These are phyloP conservation scores for Aratinga solstitialis DNA, from an alignment of 2,797 vertebrate genomes.

Conservation along the genomic window DNA sequence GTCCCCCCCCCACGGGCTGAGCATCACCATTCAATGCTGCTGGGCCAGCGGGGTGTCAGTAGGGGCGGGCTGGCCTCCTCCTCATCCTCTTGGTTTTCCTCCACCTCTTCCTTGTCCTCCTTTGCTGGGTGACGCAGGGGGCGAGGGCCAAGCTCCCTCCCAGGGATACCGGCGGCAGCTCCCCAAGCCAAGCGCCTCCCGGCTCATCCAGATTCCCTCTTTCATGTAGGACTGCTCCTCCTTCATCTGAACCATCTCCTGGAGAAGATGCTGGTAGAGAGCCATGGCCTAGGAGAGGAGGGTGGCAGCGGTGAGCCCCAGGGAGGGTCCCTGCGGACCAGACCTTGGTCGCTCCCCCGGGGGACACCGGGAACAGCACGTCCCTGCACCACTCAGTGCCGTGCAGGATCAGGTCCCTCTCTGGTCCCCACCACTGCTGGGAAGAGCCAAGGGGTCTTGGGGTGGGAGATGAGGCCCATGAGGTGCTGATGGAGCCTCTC, in stretches of 20 bases:
- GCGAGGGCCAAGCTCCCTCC: not conserved
- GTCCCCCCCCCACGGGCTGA: not conserved
- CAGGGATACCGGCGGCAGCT: not conserved
- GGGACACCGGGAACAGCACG: fast-evolving
- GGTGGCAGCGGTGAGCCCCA: not conserved
- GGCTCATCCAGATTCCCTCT: not conserved
- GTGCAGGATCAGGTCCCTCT: not conserved
- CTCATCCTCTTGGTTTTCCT: not conserved
- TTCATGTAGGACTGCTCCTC: not conserved
- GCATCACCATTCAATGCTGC: not conserved
- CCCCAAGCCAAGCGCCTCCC: not conserved
- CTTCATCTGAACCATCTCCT: not conserved
- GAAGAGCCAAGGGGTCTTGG: fast-evolving
- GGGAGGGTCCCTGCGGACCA: not conserved
- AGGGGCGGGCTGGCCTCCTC: not conserved
- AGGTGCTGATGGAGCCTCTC: not conserved
- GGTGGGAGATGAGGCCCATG: not conserved
- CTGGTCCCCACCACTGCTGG: fast-evolving
- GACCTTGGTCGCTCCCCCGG: not conserved
- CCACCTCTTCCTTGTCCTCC: not conserved
- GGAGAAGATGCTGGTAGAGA: not conserved
- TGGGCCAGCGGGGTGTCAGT: not conserved
- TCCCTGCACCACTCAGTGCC: fast-evolving
- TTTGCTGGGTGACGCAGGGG: not conserved
- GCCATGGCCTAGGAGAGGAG: not conserved